Evolutionary conservation across 2,113 vertebrate genomes (phyloP).

Genomic region (Prunella fulvescens): DNA sequence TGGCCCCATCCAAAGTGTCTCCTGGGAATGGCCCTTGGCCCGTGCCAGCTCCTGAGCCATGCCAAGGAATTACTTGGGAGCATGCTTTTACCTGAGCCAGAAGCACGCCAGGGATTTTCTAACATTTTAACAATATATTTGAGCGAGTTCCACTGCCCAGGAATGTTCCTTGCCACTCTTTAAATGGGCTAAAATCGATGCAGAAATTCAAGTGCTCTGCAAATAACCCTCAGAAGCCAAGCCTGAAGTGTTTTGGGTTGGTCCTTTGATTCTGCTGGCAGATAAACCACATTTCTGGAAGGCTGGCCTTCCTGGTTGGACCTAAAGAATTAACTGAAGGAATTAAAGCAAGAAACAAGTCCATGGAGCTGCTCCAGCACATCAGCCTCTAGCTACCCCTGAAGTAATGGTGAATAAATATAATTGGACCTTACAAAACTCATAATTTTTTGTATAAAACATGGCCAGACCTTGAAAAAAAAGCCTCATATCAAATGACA

Average conservation of each 20-base stretch:
- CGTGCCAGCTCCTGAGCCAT: background rate
- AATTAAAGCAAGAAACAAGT: background rate
- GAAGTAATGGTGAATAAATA: background rate
- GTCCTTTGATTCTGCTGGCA: background rate
- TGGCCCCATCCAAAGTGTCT: background rate
- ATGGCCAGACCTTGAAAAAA: background rate
- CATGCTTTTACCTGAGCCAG: background rate
- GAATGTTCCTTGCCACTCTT: background rate
- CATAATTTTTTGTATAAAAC: background rate
- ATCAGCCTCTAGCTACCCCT: background rate
- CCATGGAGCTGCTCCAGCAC: background rate
- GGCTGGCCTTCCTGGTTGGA: background rate
- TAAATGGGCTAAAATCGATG: background rate
- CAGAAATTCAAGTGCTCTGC: background rate
- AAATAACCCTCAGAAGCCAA: background rate
- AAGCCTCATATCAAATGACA: background rate
- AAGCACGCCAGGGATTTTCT: background rate
- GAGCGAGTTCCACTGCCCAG: background rate
- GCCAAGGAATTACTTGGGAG: background rate
- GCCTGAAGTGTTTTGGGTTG: background rate
- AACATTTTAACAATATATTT: background rate
- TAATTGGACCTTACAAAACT: background rate
- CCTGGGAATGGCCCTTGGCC: background rate
- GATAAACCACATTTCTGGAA: background rate
- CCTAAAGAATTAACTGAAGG: background rate